phyloP scores from a whole-genome alignment of 2,888 invertebrate genomes.

The Eilema sororculum region DNA sequence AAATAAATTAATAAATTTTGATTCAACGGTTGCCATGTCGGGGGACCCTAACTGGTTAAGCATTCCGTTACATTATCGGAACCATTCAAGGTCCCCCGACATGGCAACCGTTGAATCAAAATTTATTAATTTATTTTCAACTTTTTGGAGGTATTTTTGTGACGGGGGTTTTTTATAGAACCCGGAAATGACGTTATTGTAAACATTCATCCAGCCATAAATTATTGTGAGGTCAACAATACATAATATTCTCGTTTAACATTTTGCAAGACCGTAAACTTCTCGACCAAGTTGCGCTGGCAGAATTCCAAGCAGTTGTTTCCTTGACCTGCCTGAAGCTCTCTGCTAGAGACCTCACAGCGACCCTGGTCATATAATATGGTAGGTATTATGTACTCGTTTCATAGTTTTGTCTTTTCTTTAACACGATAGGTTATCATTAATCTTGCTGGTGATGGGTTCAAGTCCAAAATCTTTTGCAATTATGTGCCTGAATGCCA shows the following conservation, averaged over 20 bases:
- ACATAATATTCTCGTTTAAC: conserved; percentile 25
- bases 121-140: too few species aligned
- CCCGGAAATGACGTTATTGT: neutral
- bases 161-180: too few species aligned
- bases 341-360: conserved; percentile 55
- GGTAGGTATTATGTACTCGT: conserved; percentile 45
- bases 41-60: too few species aligned
- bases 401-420: conserved; percentile 38
- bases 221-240: conserved; percentile 8
- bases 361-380: conserved; percentile 47
- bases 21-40: too few species aligned
- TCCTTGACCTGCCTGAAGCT: conserved; percentile 67
- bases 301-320: conserved; percentile 59
- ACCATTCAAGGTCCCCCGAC: too few species aligned
- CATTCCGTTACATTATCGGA: too few species aligned
- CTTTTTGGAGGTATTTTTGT: too few species aligned
- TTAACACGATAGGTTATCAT: conserved; percentile 28
- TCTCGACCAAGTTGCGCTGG: conserved; percentile 49
- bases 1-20: too few species aligned
- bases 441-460: conserved; percentile 20
- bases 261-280: conserved; percentile 23
- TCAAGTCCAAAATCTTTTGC: conserved; percentile 5
- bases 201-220: conserved; percentile 5
- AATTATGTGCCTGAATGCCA: too few species aligned
- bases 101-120: too few species aligned